Evolutionary conservation across 2,113 vertebrate genomes (phyloP), one percentile per base, ranked within the genome.

Genomic region (Casuarius casuarius): DNA sequence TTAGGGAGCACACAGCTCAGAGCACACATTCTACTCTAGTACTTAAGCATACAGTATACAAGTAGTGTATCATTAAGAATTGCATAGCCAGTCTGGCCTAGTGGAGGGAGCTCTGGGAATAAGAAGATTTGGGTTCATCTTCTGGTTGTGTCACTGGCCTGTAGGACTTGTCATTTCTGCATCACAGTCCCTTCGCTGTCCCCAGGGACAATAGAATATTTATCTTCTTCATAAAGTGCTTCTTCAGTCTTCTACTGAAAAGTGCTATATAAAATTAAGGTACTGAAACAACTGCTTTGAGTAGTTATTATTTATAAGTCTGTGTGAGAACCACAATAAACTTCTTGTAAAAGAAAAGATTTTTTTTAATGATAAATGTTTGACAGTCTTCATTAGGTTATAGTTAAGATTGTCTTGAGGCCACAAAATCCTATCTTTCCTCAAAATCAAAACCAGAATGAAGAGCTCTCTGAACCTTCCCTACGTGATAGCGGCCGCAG

Each of bases 401-500:
- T 35, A 38, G 16, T 33, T 74, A 67, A 84, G 19, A 7, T 83
- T 87, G 82, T 79, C 5, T 72, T 72, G 44, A 76, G 48, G 15
- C n/a, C 12, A 5, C 13, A 12, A 1, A 67, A 81, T 78, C 9
- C 31, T 0, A 0, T 42, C 10, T 4, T 70, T 79, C 52, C 52
- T 83, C 42, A 91, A 54, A 87, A 81, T 61, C 10, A 65, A 65
- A 62, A 81, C 0, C 26, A 6, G 12, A 51, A 22, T 33, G 4
- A 71, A 46, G 48, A 81, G 9, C 17, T 58, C 4, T 74, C 7
- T 66, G 29, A 59, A 44, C 56, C 35, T 75, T 73, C 31, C n/a
- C 31, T 54, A 72, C 56, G 62, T 65, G 10, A 4, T 44, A 23
- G 31, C 22, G 54, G 38, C 56, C 66, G n/a, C 35, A 81, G 56